These are phyloP conservation scores for Tetropium fuscum DNA, from an alignment of 2,888 invertebrate species.

Conservation along the genomic window DNA sequence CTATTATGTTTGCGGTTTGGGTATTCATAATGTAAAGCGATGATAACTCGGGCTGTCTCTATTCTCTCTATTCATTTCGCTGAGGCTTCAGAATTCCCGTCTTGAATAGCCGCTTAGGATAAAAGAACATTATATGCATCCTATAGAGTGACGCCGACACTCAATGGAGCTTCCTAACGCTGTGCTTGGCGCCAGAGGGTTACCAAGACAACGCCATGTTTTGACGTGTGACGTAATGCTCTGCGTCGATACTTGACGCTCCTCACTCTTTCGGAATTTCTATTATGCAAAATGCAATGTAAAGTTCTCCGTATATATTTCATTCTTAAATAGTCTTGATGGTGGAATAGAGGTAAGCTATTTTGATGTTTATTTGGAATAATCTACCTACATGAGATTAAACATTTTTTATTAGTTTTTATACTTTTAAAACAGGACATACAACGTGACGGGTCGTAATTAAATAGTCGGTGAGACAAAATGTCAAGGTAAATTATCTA, in stretches of 20 bases:
- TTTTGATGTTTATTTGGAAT: too few species aligned
- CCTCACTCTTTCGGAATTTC: conserved; percentile 24
- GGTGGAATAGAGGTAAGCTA: too few species aligned
- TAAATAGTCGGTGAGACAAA: too few species aligned
- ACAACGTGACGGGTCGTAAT: too few species aligned
- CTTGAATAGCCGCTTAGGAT: conserved; percentile 25
- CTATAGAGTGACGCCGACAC: conserved; percentile 22
- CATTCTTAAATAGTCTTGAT: background rate
- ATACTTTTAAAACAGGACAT: too few species aligned
- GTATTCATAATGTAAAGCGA: conserved; percentile 15
- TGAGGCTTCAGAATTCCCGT: conserved; percentile 21
- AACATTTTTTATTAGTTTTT: too few species aligned
- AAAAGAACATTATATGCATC: conserved; percentile 22
- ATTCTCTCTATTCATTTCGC: conserved; percentile 26
- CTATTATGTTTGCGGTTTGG: conserved; percentile 4
- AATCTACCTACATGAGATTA: too few species aligned
- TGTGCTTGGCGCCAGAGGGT: conserved; percentile 57
- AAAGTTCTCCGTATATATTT: background rate
- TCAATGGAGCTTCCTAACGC: conserved; percentile 40
- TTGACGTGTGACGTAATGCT: conserved; percentile 59
- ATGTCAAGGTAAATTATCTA: too few species aligned
- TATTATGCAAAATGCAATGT: conserved; percentile 6
- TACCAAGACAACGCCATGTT: conserved; percentile 62
- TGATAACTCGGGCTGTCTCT: conserved; percentile 14
- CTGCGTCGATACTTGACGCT: conserved; percentile 46